Base-by-base conservation (phyloP, 2,888 invertebrate species). In the Pachycephus smyrnensis region DNA sequence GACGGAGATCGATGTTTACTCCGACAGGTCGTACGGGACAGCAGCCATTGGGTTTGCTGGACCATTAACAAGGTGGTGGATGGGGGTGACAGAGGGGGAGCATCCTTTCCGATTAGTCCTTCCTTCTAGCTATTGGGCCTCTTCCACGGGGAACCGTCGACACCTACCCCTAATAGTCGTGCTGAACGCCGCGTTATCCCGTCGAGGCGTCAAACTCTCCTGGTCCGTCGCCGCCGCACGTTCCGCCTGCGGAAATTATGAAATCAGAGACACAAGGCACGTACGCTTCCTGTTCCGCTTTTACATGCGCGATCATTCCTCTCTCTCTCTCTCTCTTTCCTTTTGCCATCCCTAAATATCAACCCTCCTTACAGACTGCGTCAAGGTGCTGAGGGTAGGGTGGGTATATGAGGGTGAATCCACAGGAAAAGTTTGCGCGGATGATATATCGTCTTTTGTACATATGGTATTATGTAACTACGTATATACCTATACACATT, bases 211-310 rank as follows among this genome's bases (percentile, higher is more conserved):
- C 71, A 71, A 71, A 71, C 68, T 40, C 71, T 71, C 69, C 68
- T 35, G 75, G n/a, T 69, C 37, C 80, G 81, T 80, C 73, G 79
- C 80, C 82, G 80, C 40, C 73, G 80, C 82, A 80, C 84, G 83
- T 84, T 83, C 87, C 87, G 86, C 86, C 86, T 87, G 87, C 91
- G 91, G 91, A 91, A 91, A 91, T 91, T 91, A 91, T 90, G 89
- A 91, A 91, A 91, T 91, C 90, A 90, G 88, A 89, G 87, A 91
- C 90, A 88, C 91, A 86, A 88, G 82, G 89, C 91, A 91, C 91
- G 91, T 91, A 90, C 84, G 81, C 77, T 71, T 80, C 75, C 80
- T 74, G 55, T 55, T 55, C 78, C 77, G 78, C 81, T 81, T 82
- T 81, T 23, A 9, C 82, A 76, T 75, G 80, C 82, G 77, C 83